A percentile compares a stretch with the other conserved stretches of the same genome.
Evolutionary conservation across 2,797 vertebrate genomes (phyloP).

Genomic region (Sternotherus odoratus): DNA sequence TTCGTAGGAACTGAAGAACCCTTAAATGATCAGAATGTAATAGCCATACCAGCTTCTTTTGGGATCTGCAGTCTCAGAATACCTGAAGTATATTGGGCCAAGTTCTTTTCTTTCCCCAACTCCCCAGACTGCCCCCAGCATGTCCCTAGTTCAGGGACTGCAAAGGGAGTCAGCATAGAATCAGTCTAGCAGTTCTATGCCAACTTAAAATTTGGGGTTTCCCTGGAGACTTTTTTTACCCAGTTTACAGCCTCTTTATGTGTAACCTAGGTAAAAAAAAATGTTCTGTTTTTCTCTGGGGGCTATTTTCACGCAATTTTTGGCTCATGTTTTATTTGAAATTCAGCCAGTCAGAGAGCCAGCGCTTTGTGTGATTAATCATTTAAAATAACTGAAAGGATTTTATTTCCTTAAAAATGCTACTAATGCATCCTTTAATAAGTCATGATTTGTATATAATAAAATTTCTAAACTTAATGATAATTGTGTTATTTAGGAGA

Average conservation of each 20-base stretch:
- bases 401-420: conserved; percentile 51
- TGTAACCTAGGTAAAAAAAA: neutral
- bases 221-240: neutral
- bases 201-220: neutral
- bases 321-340: conserved; percentile 3
- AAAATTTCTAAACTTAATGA: conserved; percentile 27
- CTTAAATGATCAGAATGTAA: neutral
- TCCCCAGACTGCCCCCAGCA: neutral
- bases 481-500: conserved; percentile 21
- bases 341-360: conserved; percentile 6
- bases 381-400: conserved; percentile 34
- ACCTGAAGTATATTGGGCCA: neutral
- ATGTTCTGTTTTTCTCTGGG: neutral
- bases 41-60: neutral
- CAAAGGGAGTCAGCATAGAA: neutral
- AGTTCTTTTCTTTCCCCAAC: neutral
- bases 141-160: neutral
- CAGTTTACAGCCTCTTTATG: neutral
- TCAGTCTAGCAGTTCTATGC: neutral
- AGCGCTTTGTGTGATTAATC: conserved; percentile 33
- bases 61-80: neutral
- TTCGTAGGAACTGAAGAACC: neutral
- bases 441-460: conserved; percentile 37
- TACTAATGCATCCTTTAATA: conserved; percentile 44
- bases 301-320: neutral